phyloP scores from a whole-genome alignment of 1,140 invertebrate species.

The Cryptotermes secundus region DNA sequence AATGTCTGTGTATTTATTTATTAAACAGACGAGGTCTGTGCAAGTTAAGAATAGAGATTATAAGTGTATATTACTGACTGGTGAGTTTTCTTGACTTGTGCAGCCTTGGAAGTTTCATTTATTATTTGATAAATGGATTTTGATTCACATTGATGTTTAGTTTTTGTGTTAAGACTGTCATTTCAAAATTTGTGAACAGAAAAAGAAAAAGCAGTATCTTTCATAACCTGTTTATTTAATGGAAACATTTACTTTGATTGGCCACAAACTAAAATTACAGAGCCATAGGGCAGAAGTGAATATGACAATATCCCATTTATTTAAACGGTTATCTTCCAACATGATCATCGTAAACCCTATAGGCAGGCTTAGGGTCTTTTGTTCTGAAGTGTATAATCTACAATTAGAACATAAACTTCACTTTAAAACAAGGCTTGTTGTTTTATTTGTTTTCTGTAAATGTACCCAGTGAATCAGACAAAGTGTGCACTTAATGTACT shows the following conservation, averaged over 20 bases:
- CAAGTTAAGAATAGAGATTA: not conserved
- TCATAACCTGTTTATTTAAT: not conserved
- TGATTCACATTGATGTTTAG: not conserved
- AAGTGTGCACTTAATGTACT: too few species aligned
- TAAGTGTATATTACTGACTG: not conserved
- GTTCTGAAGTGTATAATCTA: constrained; percentile 16
- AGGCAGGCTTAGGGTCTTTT: constrained; percentile 5
- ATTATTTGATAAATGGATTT: not conserved
- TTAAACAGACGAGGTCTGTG: not conserved
- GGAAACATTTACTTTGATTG: not conserved
- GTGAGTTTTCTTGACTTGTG: not conserved
- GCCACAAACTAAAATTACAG: not conserved
- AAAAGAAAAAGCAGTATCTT: not conserved
- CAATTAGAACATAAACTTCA: constrained; percentile 3
- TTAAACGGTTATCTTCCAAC: not conserved
- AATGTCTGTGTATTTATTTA: not conserved
- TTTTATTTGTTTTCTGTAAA: not conserved
- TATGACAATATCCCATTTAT: not conserved
- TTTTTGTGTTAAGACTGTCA: not conserved
- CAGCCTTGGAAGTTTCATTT: not conserved
- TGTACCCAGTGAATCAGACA: too few species aligned
- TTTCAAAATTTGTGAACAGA: not conserved
- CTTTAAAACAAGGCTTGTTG: not conserved
- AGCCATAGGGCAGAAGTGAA: not conserved
- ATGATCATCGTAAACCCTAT: not conserved